These are phyloP conservation scores for Anguilla rostrata DNA, from an alignment of 2,113 vertebrate genomes.

Conservation along the genomic window DNA sequence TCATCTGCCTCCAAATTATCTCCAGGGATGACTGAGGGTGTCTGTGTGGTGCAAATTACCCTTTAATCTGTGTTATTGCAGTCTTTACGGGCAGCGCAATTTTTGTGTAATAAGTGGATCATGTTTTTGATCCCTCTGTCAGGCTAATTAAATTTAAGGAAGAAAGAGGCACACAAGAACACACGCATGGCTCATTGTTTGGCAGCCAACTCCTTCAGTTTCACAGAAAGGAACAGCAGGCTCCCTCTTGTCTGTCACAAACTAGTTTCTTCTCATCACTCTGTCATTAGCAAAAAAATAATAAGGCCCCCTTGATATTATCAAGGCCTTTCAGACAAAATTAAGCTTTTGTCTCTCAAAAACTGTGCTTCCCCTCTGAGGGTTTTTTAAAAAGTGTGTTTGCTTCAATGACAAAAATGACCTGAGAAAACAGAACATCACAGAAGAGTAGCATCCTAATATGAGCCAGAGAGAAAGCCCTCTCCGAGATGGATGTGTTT, in stretches of 20 bases:
- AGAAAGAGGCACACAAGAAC: not conserved
- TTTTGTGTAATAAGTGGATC: slow-evolving; percentile 20
- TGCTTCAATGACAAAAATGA: not conserved
- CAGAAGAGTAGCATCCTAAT: slow-evolving; percentile 5
- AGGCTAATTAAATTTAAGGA: slow-evolving; percentile 27
- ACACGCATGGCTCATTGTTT: not conserved
- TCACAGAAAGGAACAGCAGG: slow-evolving; percentile 6
- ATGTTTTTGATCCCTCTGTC: slow-evolving; percentile 16
- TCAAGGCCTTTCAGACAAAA: slow-evolving; percentile 5
- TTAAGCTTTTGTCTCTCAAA: not conserved
- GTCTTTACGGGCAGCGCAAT: not conserved
- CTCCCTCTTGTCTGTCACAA: not conserved
- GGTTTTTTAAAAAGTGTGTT: not conserved
- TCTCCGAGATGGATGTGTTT: slow-evolving; percentile 69
- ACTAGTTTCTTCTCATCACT: not conserved
- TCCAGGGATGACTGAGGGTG: not conserved
- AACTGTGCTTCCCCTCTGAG: not conserved
- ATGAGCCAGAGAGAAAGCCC: slow-evolving; percentile 12
- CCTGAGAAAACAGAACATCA: slow-evolving; percentile 2
- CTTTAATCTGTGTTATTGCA: slow-evolving; percentile 14
- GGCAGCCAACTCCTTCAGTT: not conserved
- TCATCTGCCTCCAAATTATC: not conserved
- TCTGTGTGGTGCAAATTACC: slow-evolving; percentile 11
- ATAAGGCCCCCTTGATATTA: not conserved
- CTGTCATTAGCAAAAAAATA: slow-evolving; percentile 11